Conservation (phyloP, 2,797 vertebrate genomes). For the Enteromius thamalakanensis region DNA sequence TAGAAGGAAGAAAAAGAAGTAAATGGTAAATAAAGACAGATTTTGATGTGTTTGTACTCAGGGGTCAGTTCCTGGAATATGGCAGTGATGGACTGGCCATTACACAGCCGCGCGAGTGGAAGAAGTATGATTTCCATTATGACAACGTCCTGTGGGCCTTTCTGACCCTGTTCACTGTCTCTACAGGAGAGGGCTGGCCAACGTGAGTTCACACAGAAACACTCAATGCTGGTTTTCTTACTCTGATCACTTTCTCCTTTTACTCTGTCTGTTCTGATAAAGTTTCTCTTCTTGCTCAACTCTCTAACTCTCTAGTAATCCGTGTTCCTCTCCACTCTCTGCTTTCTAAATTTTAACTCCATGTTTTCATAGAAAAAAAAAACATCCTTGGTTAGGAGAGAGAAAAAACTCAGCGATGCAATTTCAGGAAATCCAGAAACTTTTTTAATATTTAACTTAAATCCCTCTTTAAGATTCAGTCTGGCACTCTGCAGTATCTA, state of each 20-base stretch:
- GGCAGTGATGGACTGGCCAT: conserved; percentile 86
- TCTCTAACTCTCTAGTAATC: background rate
- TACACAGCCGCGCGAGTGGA: conserved; percentile 88
- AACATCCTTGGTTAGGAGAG: background rate
- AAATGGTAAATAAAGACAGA: background rate
- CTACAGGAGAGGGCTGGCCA: conserved; percentile 98
- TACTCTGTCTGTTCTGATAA: background rate
- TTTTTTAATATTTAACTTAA: background rate
- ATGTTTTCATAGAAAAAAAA: conserved; percentile 1
- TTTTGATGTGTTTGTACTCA: conserved; percentile 60
- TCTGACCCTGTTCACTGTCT: conserved; percentile 95
- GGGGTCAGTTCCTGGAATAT: conserved; percentile 94
- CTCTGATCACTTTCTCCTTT: background rate
- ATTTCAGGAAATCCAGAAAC: background rate
- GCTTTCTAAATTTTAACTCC: background rate
- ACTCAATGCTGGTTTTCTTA: background rate
- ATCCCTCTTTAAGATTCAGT: background rate
- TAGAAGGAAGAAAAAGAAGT: background rate
- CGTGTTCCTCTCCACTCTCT: background rate
- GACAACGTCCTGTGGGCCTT: conserved; percentile 98
- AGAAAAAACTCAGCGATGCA: background rate
- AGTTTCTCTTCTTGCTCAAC: background rate
- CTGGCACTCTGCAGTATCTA: background rate
- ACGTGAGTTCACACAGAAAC: conserved; percentile 80
- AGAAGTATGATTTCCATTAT: conserved; percentile 96